Evolutionary conservation across 2,797 vertebrate species (phyloP).

Genomic region (Nyctibius grandis): DNA sequence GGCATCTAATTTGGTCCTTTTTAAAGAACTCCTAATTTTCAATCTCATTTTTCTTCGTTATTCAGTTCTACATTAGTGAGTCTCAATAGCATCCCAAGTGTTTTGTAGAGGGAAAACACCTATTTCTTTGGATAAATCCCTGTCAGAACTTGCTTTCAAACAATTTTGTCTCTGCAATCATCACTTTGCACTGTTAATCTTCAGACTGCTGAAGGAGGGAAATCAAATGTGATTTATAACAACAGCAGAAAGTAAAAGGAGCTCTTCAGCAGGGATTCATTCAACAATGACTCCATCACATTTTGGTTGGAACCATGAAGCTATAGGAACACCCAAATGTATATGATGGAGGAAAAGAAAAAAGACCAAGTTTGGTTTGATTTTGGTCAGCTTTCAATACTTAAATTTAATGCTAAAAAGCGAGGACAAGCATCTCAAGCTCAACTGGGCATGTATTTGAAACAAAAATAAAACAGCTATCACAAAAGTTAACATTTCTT

Average conservation of each 20-base stretch:
- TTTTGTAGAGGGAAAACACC: neutral
- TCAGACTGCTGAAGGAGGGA: neutral
- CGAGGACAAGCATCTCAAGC: neutral
- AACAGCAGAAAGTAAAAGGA: neutral
- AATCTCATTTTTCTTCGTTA: neutral
- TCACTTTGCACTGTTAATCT: neutral
- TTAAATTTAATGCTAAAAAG: neutral
- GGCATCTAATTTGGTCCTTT: neutral
- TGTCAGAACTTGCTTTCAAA: neutral
- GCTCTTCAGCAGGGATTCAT: neutral
- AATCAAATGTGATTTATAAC: neutral
- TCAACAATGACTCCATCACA: neutral
- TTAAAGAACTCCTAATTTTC: neutral
- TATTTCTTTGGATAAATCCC: neutral
- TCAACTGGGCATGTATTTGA: neutral
- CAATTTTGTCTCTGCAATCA: neutral
- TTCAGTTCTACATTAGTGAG: neutral
- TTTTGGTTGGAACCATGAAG: neutral
- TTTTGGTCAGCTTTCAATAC: neutral
- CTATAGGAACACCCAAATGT: neutral
- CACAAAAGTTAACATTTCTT: neutral
- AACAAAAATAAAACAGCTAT: neutral
- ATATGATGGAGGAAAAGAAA: neutral
- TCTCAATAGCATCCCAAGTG: neutral
- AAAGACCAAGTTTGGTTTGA: neutral